These are phyloP conservation scores for Fulica atra DNA, from an alignment of 2,113 vertebrate genomes.

Conservation along the genomic window DNA sequence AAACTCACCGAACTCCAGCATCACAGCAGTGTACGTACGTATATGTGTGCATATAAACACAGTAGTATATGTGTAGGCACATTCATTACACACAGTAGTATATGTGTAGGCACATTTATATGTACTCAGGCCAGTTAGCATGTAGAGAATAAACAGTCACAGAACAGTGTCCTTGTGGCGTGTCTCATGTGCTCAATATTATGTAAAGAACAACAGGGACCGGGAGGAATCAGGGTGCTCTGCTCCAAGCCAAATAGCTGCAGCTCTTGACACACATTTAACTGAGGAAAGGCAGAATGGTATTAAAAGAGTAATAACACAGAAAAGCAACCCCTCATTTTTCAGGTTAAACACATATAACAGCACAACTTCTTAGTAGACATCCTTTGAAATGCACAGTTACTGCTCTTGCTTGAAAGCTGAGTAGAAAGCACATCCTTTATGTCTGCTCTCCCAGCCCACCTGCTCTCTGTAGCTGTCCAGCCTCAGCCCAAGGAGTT, in stretches of 20 bases:
- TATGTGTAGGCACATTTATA: no score
- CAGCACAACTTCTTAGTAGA: neutral
- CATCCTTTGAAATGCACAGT: neutral
- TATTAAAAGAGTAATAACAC: neutral
- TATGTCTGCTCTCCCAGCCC: neutral
- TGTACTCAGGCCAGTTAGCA: neutral
- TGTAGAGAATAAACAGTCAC: neutral
- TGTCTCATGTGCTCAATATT: neutral
- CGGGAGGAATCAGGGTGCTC: neutral
- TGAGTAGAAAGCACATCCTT: neutral
- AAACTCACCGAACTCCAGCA: neutral
- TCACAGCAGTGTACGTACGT: fast-evolving
- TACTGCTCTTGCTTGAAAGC: neutral
- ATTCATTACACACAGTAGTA: fast-evolving
- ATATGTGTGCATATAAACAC: neutral
- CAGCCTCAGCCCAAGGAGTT: neutral
- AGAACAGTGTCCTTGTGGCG: neutral
- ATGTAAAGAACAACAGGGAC: neutral
- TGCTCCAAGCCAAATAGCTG: neutral
- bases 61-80: fast-evolving
- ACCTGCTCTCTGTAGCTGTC: neutral
- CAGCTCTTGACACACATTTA: neutral
- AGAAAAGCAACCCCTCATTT: neutral
- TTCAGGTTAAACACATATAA: neutral
- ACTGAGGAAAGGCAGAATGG: neutral